phyloP scores from a whole-genome alignment of 2,797 vertebrate genomes.

The Characodon lateralis region DNA sequence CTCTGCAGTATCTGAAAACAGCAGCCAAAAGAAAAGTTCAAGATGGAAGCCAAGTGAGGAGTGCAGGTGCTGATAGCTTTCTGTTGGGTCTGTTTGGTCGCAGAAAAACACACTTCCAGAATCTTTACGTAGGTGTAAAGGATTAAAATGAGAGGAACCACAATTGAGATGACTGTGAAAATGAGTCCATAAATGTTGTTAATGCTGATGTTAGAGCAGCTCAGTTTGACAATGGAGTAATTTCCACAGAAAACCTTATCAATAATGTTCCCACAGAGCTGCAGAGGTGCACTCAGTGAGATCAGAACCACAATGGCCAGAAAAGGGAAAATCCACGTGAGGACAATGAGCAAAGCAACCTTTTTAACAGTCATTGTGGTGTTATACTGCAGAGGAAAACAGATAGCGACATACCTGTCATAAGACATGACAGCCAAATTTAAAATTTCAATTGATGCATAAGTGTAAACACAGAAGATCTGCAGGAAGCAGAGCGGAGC shows the following conservation, averaged over 20 bases:
- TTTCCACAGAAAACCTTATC: constrained; percentile 45
- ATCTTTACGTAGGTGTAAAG: constrained; percentile 25
- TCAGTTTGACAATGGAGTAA: constrained; percentile 29
- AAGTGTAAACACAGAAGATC: constrained; percentile 30
- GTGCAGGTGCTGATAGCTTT: constrained; percentile 41
- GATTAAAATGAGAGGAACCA: neutral
- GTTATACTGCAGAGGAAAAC: constrained; percentile 40
- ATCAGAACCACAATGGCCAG: neutral
- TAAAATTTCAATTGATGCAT: rapidly evolving
- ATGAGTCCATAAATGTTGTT: constrained; percentile 33
- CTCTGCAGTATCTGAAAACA: constrained; percentile 34
- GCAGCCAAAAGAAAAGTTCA: constrained; percentile 35
- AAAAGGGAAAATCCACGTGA: constrained; percentile 12
- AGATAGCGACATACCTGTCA: constrained; percentile 51
- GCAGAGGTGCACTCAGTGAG: neutral
- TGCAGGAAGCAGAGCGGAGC: constrained; percentile 34
- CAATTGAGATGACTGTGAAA: neutral
- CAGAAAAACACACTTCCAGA: constrained; percentile 26
- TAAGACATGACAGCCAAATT: constrained; percentile 46
- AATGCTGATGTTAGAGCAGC: constrained; percentile 22
- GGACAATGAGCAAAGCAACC: neutral
- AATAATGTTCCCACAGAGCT: constrained; percentile 43
- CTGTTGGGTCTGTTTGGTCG: constrained; percentile 32
- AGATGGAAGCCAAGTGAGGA: constrained; percentile 39
- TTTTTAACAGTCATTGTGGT: neutral